Evolutionary conservation across 2,113 vertebrate genomes (phyloP).

Genomic region (Colossoma macropomum): DNA sequence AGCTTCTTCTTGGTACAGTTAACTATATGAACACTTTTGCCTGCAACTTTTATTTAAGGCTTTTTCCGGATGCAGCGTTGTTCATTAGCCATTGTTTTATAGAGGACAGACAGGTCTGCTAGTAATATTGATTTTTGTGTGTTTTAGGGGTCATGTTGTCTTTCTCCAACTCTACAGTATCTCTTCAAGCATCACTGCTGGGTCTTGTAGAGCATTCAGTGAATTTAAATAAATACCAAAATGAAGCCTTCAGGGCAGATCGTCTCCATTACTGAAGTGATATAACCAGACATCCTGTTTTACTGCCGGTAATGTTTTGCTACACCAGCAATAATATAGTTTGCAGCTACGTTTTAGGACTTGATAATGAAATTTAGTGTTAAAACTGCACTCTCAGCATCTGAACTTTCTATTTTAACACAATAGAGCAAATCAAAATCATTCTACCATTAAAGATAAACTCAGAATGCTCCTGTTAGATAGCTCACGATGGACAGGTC

Average conservation of each 20-base stretch:
- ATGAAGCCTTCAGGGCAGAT: conserved; percentile 19
- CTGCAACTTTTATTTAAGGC: conserved; percentile 1
- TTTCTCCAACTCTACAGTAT: conserved; percentile 5
- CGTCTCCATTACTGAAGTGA: conserved; percentile 22
- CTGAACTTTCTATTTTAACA: conserved; percentile 15
- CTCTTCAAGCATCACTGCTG: conserved; percentile 19
- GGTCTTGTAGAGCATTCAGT: conserved; percentile 13
- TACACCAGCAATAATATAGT: background rate
- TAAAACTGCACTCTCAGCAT: conserved; percentile 8
- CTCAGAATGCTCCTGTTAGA: background rate
- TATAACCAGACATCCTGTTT: conserved; percentile 27
- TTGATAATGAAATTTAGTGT: background rate
- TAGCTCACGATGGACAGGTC: background rate
- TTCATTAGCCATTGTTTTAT: conserved; percentile 8
- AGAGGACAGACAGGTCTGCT: conserved; percentile 6
- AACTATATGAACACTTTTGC: background rate
- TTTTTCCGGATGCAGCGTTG: background rate
- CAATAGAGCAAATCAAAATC: conserved; percentile 28
- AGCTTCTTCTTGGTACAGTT: background rate
- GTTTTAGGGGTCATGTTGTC: conserved; percentile 19
- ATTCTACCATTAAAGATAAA: conserved; percentile 38
- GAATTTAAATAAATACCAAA: conserved; percentile 25
- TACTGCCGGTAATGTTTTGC: conserved; percentile 15
- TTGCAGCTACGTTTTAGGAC: background rate
- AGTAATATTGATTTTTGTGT: conserved; percentile 39